phyloP scores from a whole-genome alignment of 1,140 invertebrate genomes.

The Heliconius himera region DNA sequence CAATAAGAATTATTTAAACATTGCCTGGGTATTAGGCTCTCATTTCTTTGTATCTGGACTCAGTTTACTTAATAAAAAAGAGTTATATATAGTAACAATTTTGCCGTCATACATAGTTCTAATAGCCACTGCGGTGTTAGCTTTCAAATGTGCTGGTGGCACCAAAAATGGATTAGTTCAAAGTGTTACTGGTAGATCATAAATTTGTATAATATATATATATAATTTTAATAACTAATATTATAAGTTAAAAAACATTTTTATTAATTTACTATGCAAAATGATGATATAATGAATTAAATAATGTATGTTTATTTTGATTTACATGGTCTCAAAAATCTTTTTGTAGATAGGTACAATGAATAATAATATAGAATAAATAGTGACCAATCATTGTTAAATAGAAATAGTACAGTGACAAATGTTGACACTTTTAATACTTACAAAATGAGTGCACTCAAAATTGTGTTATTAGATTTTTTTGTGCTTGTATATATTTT shows the following conservation, averaged over 20 bases:
- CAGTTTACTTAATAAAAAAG: slow-evolving; percentile 90
- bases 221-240: not conserved
- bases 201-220: not conserved
- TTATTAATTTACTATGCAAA: not conserved
- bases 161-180: slow-evolving; percentile 60
- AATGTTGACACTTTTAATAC: too few relatives aligned
- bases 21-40: slow-evolving; percentile 89
- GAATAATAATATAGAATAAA: too few relatives aligned
- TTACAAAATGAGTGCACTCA: too few relatives aligned
- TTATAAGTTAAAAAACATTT: not conserved
- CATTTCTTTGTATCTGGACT: slow-evolving; percentile 94
- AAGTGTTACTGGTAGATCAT: slow-evolving; percentile 29
- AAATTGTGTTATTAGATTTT: too few relatives aligned
- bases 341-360: too few relatives aligned
- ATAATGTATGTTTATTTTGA: not conserved
- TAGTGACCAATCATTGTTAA: too few relatives aligned
- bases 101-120: slow-evolving; percentile 87
- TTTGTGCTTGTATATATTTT: too few relatives aligned
- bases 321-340: too few relatives aligned
- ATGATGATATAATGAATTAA: not conserved
- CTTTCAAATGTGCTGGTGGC: slow-evolving; percentile 91
- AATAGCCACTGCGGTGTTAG: slow-evolving; percentile 85
- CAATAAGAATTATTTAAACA: slow-evolving; percentile 87
- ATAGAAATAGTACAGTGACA: too few relatives aligned
- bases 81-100: slow-evolving; percentile 88